Evolutionary conservation across 2,888 invertebrate genomes (phyloP).

Genomic region (Archaeoteleia sp.): DNA sequence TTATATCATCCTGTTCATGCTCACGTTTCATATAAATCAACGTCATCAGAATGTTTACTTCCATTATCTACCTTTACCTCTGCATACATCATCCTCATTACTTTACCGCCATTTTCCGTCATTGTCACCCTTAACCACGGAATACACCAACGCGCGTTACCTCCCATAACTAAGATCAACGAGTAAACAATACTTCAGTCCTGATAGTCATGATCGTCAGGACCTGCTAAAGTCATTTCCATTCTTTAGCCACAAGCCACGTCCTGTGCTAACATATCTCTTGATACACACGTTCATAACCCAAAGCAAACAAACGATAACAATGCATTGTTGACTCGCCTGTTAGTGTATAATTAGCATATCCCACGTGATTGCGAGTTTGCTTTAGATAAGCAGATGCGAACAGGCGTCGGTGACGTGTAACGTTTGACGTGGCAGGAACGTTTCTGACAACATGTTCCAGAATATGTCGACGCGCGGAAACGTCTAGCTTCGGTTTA

Average conservation of each 20-base stretch:
- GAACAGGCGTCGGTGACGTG: constrained; percentile 12
- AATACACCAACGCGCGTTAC: too few relatives aligned
- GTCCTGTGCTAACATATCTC: constrained; percentile 1
- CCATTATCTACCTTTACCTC: too few relatives aligned
- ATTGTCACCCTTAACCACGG: too few relatives aligned
- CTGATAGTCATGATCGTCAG: constrained; percentile 5
- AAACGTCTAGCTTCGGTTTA: too few relatives aligned
- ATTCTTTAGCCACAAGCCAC: constrained; percentile 15
- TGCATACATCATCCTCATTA: too few relatives aligned
- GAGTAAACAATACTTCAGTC: too few relatives aligned
- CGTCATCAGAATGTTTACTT: too few relatives aligned
- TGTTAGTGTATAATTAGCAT: constrained; percentile 48
- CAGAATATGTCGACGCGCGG: background rate
- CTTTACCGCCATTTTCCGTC: too few relatives aligned
- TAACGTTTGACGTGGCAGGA: constrained; percentile 14
- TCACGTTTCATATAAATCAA: too few relatives aligned
- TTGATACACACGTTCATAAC: constrained; percentile 24
- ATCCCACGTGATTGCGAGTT: constrained; percentile 46
- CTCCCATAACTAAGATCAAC: too few relatives aligned
- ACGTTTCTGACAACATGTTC: constrained; percentile 26
- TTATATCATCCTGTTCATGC: too few relatives aligned
- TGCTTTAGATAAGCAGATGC: constrained; percentile 45
- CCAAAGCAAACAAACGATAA: constrained; percentile 42
- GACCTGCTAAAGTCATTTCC: constrained; percentile 3
- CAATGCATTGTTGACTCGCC: constrained; percentile 38